These are phyloP conservation scores for Misgurnus mizolepis DNA, from an alignment of 2,113 vertebrate species.

Conservation along the genomic window DNA sequence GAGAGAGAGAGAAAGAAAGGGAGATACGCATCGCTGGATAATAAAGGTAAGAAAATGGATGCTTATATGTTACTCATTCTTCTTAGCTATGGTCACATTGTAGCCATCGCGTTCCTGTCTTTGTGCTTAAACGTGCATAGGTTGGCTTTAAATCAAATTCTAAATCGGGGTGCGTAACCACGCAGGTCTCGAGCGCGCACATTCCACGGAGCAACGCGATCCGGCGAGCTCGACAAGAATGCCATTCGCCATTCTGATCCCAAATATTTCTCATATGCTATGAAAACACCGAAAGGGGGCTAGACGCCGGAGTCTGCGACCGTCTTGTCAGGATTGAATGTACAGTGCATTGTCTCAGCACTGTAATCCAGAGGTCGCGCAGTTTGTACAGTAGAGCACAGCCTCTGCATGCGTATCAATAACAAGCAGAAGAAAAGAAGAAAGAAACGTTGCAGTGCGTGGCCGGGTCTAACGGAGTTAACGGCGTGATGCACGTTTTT, in stretches of 20 bases:
- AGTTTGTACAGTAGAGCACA: constrained; percentile 55
- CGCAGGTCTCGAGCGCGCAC: constrained; percentile 64
- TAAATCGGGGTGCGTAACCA: constrained; percentile 58
- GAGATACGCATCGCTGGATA: constrained; percentile 76
- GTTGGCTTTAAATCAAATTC: constrained; percentile 62
- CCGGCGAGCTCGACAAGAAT: constrained; percentile 62
- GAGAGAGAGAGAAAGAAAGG: constrained; percentile 62
- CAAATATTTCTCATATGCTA: constrained; percentile 54
- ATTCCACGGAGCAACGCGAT: constrained; percentile 61
- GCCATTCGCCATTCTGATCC: constrained; percentile 69
- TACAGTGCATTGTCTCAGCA: constrained; percentile 49
- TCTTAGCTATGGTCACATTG: constrained; percentile 63
- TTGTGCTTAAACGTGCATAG: constrained; percentile 67
- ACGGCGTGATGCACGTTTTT: constrained; percentile 65
- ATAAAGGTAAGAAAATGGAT: constrained; percentile 80
- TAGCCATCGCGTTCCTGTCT: constrained; percentile 58
- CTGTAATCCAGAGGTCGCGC: constrained; percentile 51
- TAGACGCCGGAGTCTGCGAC: constrained; percentile 35
- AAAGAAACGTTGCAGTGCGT: constrained; percentile 68
- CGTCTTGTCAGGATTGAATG: constrained; percentile 57
- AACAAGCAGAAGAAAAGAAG: constrained; percentile 68
- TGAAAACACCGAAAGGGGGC: constrained; percentile 39
- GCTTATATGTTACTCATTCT: constrained; percentile 64
- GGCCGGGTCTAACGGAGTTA: constrained; percentile 18
- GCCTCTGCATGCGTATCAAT: constrained; percentile 72